Evolutionary conservation across 2,113 vertebrate genomes (phyloP), one percentile per base, ranked within the genome.

Genomic region (Blennius ocellaris): DNA sequence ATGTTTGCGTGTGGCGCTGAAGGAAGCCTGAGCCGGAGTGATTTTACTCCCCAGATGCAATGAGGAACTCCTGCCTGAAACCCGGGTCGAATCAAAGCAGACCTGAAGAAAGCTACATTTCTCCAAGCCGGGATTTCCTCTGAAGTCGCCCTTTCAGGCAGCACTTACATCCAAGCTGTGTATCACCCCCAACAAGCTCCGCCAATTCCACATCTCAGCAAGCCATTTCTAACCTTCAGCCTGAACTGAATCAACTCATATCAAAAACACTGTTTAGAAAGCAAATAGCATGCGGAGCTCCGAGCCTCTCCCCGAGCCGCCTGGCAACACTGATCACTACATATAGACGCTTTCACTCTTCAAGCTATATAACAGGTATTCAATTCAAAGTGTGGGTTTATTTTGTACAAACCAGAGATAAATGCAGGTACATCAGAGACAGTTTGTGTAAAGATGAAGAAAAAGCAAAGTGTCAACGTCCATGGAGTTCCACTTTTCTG

Each of bases 201-300:
- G 62, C 52, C 53, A 64, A 21, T 49, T 64, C 45, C 51, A 61
- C 55, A 69, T 44, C 44, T 50, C 17, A 76, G 40, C 65, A 62
- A 53, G 67, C 10, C 14, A 48, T 53, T 40, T 41, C 50, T 48
- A 45, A 21, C 66, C 45, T 77, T 64, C 5, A 63, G 39, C 7
- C 40, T 58, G 49, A 58, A 58, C 1, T 0, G 14, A 49, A 54
- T 10, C 21, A 7, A 7, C 14, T 47, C 48, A 5, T 5, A 64
- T 60, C 65, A 55, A 66, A 48, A 54, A 0, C n/a, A 21, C 8
- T 15, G 16, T 58, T 57, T 21, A 45, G 21, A 30, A 30, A 30
- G 21, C 21, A 30, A 30, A 30, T 30, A 30, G 21, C 21, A 30
- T 30, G 21, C 21, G 21, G 21, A 2, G 21, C 21, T 30, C 21